A percentile compares a stretch with the other conserved stretches of the same genome.
Conservation (phyloP, 2,888 invertebrate genomes). For the Zygogramma bicolorata region DNA sequence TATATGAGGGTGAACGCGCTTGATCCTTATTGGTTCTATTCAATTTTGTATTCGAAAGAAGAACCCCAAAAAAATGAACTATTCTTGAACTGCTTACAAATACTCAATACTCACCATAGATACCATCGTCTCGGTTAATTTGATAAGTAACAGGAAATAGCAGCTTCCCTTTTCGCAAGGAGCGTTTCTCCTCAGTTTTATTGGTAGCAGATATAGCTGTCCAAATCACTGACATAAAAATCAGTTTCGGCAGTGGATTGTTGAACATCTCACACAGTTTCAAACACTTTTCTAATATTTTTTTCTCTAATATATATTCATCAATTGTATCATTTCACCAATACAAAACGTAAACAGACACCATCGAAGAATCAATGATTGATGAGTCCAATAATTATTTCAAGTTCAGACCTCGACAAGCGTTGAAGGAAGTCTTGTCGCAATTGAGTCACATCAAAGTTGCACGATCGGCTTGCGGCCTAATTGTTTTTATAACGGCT, state of each 20-base stretch:
- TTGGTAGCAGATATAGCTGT: not conserved
- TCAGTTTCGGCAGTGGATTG: not conserved
- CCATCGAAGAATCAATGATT: too few species aligned
- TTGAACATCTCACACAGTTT: not conserved
- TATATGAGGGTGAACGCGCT: too few species aligned
- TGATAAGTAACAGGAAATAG: constrained; percentile 13
- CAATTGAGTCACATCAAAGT: not conserved
- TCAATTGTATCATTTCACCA: too few species aligned
- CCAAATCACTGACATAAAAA: not conserved
- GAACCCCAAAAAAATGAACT: too few species aligned
- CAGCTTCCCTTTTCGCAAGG: constrained; percentile 23
- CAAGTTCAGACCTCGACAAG: too few species aligned
- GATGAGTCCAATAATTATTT: too few species aligned
- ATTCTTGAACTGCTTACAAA: too few species aligned
- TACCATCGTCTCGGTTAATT: not conserved
- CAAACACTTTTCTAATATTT: too few species aligned
- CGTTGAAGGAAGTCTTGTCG: not conserved
- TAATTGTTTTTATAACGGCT: constrained; percentile 2
- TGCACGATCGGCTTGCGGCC: not conserved
- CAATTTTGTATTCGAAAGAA: too few species aligned
- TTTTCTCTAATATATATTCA: too few species aligned
- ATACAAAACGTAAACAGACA: too few species aligned
- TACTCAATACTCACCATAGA: constrained; percentile 21
- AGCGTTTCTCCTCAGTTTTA: not conserved
- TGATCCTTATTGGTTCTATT: too few species aligned